A percentile compares a stretch with the other conserved stretches of the same genome.
Evolutionary conservation across 2,888 invertebrate species (phyloP).

Genomic region (Melieria crassipennis): DNA sequence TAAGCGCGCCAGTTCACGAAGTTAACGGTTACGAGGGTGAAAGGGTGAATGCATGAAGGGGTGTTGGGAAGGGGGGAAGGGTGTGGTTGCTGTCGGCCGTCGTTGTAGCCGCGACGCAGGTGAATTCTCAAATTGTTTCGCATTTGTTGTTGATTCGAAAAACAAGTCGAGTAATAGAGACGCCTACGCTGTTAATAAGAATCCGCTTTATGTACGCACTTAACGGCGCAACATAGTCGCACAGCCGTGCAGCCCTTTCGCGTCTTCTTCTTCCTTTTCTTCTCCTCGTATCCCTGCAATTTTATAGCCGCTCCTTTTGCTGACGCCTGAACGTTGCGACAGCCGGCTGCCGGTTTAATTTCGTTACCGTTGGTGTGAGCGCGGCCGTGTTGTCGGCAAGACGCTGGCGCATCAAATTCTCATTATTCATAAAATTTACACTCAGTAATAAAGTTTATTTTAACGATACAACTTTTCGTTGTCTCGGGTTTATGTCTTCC

Average conservation of each 20-base stretch:
- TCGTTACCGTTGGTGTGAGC: not conserved
- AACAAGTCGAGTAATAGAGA: conserved; percentile 21
- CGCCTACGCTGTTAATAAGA: too few relatives aligned
- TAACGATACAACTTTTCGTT: conserved; percentile 19
- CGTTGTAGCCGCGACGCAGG: not conserved
- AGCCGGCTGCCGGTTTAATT: conserved; percentile 5
- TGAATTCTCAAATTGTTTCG: conserved; percentile 19
- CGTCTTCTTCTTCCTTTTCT: not conserved
- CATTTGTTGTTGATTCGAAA: conserved; percentile 41
- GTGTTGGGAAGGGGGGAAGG: not conserved
- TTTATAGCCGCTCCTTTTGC: conserved; percentile 14
- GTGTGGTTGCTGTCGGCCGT: not conserved
- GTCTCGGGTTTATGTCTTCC: not conserved
- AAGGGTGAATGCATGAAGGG: not conserved
- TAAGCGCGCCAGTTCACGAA: too few relatives aligned
- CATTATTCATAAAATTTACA: conserved; percentile 25
- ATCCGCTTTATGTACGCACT: too few relatives aligned
- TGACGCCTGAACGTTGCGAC: not conserved
- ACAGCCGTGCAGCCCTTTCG: too few relatives aligned
- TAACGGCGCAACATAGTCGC: too few relatives aligned
- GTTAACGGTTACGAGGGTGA: not conserved
- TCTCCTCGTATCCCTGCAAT: not conserved
- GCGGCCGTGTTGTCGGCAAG: not conserved
- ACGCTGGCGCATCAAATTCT: not conserved
- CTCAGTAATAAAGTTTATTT: conserved; percentile 28